These are phyloP conservation scores for Drosophila stalkeri DNA, from an alignment of 2,888 invertebrate species.

Conservation along the genomic window DNA sequence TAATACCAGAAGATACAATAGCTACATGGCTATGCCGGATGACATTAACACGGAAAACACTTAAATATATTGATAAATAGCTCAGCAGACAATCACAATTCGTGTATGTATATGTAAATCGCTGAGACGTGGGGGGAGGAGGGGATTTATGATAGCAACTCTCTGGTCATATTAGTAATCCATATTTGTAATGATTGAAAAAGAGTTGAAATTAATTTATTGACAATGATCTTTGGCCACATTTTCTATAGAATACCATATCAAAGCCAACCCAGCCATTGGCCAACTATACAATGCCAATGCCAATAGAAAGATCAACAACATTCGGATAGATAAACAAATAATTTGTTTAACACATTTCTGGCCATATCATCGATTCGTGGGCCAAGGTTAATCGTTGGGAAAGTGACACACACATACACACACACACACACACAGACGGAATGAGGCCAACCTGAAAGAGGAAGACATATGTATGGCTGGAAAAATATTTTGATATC, in stretches of 20 bases:
- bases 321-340: constrained; percentile 11
- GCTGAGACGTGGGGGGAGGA: neutral
- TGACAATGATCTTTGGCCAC: neutral
- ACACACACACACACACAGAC: too few relatives aligned
- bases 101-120: constrained; percentile 45
- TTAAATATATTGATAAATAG: constrained; percentile 43
- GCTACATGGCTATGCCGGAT: constrained; percentile 16
- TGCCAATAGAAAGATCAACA: constrained; percentile 12
- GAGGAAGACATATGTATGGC: neutral
- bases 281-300: neutral
- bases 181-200: constrained; percentile 33
- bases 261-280: neutral
- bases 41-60: constrained; percentile 30
- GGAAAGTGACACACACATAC: constrained; percentile 35
- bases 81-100: constrained; percentile 8
- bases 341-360: constrained; percentile 17
- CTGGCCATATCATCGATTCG: constrained; percentile 11
- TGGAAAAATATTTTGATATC: constrained; percentile 14
- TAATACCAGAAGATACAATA: constrained; percentile 33
- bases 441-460: neutral
- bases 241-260: constrained; percentile 31
- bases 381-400: constrained; percentile 54
- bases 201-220: constrained; percentile 21
- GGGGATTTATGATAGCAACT: neutral
- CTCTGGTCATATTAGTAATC: constrained; percentile 24